Evolutionary conservation across 2,113 vertebrate species (phyloP).

Genomic region (Megaceryle torquata): DNA sequence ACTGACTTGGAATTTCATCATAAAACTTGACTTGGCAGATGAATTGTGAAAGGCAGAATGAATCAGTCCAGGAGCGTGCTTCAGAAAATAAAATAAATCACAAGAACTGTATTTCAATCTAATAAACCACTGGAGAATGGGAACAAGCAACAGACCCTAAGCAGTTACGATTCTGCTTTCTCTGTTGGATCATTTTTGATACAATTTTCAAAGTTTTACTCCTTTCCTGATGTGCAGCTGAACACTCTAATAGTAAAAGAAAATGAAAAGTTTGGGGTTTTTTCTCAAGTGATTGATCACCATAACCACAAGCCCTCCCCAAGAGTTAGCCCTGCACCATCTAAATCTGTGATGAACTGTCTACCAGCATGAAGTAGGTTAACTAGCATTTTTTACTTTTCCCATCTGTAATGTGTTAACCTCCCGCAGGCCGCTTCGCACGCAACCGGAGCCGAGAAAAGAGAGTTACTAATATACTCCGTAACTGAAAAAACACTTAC

Average conservation of each 20-base stretch:
- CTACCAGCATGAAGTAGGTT: neutral
- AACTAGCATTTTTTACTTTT: neutral
- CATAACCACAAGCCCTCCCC: neutral
- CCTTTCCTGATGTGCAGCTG: neutral
- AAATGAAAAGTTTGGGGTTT: no score
- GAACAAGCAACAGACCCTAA: neutral
- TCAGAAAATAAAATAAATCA: neutral
- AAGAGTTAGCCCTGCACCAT: neutral
- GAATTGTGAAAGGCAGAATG: neutral
- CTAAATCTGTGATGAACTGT: neutral
- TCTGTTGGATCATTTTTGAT: neutral
- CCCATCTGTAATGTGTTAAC: neutral
- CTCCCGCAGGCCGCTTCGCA: neutral
- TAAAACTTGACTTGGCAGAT: neutral
- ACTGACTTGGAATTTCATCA: neutral
- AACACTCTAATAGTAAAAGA: neutral
- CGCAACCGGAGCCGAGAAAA: neutral
- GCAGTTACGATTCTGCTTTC: neutral
- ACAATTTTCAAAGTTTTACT: neutral
- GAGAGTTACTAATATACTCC: neutral
- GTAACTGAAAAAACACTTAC: constrained; percentile 66
- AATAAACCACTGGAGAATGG: neutral
- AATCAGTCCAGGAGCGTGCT: neutral
- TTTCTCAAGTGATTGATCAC: neutral
- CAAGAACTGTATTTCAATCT: neutral